A percentile compares a stretch with the other conserved stretches of the same genome.
Conservation (phyloP, 2,888 invertebrate species). For the Lasius platythorax region DNA sequence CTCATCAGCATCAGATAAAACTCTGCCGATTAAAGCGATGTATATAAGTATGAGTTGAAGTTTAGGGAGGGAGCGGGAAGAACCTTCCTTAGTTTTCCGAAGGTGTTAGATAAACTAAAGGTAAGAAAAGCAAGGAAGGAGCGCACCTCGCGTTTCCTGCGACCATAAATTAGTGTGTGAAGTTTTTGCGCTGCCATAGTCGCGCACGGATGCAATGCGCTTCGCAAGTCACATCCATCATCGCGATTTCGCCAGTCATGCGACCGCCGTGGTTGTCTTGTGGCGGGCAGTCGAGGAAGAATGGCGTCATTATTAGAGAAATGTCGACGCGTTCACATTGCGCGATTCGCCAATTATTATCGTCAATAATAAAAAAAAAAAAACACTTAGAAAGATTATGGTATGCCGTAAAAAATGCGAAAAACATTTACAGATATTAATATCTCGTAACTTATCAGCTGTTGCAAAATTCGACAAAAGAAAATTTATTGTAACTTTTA, state of each 20-base stretch:
- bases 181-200: constrained; percentile 50
- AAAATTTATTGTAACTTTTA: constrained; percentile 1
- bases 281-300: constrained; percentile 40
- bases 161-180: constrained; percentile 57
- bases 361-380: constrained; percentile 10
- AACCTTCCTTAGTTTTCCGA: constrained; percentile 19
- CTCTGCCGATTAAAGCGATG: background rate
- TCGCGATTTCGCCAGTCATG: constrained; percentile 55
- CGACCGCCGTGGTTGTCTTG: constrained; percentile 50
- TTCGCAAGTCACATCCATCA: constrained; percentile 57
- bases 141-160: constrained; percentile 48
- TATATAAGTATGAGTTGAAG: background rate
- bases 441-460: background rate
- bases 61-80: background rate
- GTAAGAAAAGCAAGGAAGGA: constrained; percentile 46
- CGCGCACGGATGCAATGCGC: constrained; percentile 52
- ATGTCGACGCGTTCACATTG: constrained; percentile 29
- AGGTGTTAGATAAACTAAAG: constrained; percentile 41
- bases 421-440: background rate
- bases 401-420: background rate
- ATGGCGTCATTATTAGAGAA: constrained; percentile 54
- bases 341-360: constrained; percentile 33
- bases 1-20: background rate
- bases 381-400: background rate
- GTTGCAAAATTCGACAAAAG: background rate